A percentile compares a stretch with the other conserved stretches of the same genome.
Evolutionary conservation across 2,797 vertebrate species (phyloP).

Genomic region (Phyllotis vaccarum): DNA sequence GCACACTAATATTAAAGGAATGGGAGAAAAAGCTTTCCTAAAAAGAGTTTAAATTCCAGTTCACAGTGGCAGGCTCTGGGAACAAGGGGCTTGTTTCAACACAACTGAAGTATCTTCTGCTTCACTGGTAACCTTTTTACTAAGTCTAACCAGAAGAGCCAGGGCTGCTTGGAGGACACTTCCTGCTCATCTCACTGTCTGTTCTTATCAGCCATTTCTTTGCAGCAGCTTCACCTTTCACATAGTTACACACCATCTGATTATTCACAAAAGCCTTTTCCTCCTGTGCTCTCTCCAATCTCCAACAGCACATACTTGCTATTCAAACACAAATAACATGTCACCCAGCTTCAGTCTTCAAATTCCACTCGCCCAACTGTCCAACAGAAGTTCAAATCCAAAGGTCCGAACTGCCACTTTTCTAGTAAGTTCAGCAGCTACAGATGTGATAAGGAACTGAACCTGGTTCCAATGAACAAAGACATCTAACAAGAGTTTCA

Average conservation of each 20-base stretch:
- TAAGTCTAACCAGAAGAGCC: constrained; percentile 64
- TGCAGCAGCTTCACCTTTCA: constrained; percentile 77
- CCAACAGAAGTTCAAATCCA: constrained; percentile 13
- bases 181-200: constrained; percentile 68
- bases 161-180: constrained; percentile 64
- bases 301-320: constrained; percentile 66
- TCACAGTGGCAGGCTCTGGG: constrained; percentile 73
- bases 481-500: neutral
- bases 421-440: constrained; percentile 49
- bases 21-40: constrained; percentile 74
- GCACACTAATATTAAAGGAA: constrained; percentile 66
- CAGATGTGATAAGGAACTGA: constrained; percentile 47
- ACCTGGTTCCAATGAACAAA: constrained; percentile 41
- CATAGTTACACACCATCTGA: constrained; percentile 67
- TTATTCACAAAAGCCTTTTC: constrained; percentile 60
- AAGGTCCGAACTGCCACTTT: constrained; percentile 46
- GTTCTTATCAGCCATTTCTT: constrained; percentile 77
- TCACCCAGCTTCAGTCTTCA: constrained; percentile 28
- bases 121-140: constrained; percentile 76
- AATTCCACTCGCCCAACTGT: neutral
- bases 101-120: constrained; percentile 77
- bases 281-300: constrained; percentile 76
- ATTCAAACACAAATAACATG: constrained; percentile 72
- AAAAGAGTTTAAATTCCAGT: constrained; percentile 79
- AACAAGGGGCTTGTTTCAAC: constrained; percentile 76